Evolutionary conservation across 2,113 vertebrate genomes (phyloP), one percentile per base, ranked within the genome.

Genomic region (Malaclemys terrapin): DNA sequence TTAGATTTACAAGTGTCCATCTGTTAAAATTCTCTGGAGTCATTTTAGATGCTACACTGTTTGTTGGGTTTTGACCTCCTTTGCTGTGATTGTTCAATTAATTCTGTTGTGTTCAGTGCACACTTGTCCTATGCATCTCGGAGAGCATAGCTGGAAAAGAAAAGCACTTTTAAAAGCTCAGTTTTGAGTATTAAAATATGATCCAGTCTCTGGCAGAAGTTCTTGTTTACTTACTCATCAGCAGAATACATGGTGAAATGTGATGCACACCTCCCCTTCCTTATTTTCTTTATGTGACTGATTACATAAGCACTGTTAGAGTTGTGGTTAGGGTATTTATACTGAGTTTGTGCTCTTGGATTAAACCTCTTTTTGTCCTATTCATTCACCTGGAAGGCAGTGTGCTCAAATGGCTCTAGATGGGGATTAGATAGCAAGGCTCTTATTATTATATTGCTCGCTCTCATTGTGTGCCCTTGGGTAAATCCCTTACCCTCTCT

Each of bases 1-100:
- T 98, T 98, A 98, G 98, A 97, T 98, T 98, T 98, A 98, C 97
- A 98, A 98, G 98, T 98, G 97, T 97, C 98, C 97, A 98, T 98
- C 98, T 98, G 98, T 97, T 98, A 96, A 98, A 98, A 97, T 96
- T 97, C 97, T 98, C 97, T 92, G 97, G 98, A 97, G 97, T 97
- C 91, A 94, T 97, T 98, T 96, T 93, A 97, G 96, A 96, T 97
- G 95, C 95, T 97, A 57, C 91, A 81, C 93, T 97, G 96, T 97
- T 98, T 98, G 97, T 97, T 98, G 97, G 96, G 95, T 93, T 98
- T 97, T 98, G 98, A 98, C 97, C 98, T 98, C 95, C 93, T 98
- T 97, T 95, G 94, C 97, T 93, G 96, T 97, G 96, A 97, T 97
- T 98, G 98, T 97, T 98, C 97, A 98, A 98, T 98, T 98, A 98